These are phyloP conservation scores for Lottia gigantea DNA, from an alignment of 2,888 invertebrate genomes.

Conservation along the genomic window DNA sequence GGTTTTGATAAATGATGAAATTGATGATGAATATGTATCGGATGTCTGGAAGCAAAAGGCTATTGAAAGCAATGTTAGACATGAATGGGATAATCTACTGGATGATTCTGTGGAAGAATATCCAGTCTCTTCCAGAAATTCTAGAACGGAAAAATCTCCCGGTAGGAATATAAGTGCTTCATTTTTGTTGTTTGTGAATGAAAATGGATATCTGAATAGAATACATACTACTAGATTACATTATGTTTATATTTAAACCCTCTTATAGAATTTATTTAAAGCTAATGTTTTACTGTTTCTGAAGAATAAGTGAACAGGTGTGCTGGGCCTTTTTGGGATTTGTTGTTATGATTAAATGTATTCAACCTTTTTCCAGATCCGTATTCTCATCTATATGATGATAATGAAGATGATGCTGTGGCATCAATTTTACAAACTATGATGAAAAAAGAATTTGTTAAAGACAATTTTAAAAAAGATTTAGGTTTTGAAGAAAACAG, in stretches of 20 bases:
- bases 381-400: slow-evolving; percentile 45
- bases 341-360: too few relatives aligned
- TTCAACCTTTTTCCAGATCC: slow-evolving; percentile 33
- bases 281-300: too few relatives aligned
- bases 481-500: slow-evolving; percentile 51
- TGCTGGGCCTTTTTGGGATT: too few relatives aligned
- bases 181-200: slow-evolving; percentile 14
- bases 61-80: slow-evolving; percentile 46
- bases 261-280: too few relatives aligned
- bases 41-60: slow-evolving; percentile 44
- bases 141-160: slow-evolving; percentile 6
- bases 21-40: slow-evolving; percentile 42
- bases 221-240: not conserved
- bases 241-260: too few relatives aligned
- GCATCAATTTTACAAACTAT: slow-evolving; percentile 57
- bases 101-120: slow-evolving; percentile 43
- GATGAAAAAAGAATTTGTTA: slow-evolving; percentile 60
- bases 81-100: slow-evolving; percentile 58
- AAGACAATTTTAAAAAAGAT: slow-evolving; percentile 53
- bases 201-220: not conserved
- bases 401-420: slow-evolving; percentile 57
- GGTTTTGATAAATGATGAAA: slow-evolving; percentile 49
- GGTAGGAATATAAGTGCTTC: not conserved
- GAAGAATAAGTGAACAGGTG: too few relatives aligned
- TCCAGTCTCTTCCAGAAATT: slow-evolving; percentile 29